These are phyloP conservation scores for Volucella inflata DNA, from an alignment of 2,888 invertebrate genomes.

Conservation along the genomic window DNA sequence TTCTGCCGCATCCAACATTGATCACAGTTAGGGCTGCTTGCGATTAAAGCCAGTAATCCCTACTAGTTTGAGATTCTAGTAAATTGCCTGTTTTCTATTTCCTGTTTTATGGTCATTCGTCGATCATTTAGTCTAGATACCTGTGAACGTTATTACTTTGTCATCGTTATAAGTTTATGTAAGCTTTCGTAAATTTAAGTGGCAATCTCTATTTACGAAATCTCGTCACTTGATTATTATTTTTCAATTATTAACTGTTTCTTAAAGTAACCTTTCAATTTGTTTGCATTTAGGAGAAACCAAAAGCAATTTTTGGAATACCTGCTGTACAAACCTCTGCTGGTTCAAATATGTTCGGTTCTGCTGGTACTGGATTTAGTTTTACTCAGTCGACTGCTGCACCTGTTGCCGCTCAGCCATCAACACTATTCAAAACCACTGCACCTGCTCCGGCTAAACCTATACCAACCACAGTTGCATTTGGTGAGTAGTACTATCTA, in stretches of 20 bases:
- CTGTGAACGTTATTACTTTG: too few species aligned
- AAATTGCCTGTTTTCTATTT: too few species aligned
- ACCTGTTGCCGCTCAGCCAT: slow-evolving; percentile 29
- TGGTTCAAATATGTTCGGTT: slow-evolving; percentile 70
- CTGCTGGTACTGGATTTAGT: slow-evolving; percentile 26
- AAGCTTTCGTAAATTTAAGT: too few species aligned
- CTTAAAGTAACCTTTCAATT: neutral
- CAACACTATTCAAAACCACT: slow-evolving; percentile 41
- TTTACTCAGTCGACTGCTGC: slow-evolving; percentile 50
- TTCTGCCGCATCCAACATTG: too few species aligned
- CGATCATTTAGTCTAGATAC: too few species aligned
- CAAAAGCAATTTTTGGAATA: slow-evolving; percentile 62
- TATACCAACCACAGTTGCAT: slow-evolving; percentile 31
- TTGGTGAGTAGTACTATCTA: slow-evolving; percentile 69
- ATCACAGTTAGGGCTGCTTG: too few species aligned
- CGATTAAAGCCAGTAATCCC: too few species aligned
- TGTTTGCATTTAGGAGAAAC: slow-evolving; percentile 47
- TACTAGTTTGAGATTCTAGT: too few species aligned
- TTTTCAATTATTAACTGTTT: slow-evolving; percentile 1
- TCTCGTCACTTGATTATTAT: neutral
- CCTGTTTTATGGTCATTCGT: too few species aligned
- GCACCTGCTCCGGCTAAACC: slow-evolving; percentile 28
- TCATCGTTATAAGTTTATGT: too few species aligned
- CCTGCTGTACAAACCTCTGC: slow-evolving; percentile 64
- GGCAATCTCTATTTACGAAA: too few species aligned